These are phyloP conservation scores for Cylloceria caligata DNA, from an alignment of 2,888 invertebrate genomes.

Conservation along the genomic window DNA sequence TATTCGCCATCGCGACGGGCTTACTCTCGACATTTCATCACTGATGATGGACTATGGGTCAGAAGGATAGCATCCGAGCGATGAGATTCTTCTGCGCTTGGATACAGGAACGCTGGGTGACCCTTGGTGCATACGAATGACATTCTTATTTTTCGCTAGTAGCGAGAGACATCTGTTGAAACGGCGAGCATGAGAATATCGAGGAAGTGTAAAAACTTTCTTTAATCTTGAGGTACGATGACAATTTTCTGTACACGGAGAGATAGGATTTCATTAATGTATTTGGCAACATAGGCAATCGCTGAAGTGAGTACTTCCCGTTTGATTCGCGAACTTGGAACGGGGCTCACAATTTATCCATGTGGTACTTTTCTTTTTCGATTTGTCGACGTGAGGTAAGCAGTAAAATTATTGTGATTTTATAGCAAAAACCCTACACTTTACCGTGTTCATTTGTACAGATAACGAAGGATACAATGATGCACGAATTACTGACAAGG, in stretches of 20 bases:
- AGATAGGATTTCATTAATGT: neutral
- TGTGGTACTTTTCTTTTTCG: too few species aligned
- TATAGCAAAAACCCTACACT: too few species aligned
- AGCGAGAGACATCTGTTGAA: conserved; percentile 23
- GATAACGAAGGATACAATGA: too few species aligned
- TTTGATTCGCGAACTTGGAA: too few species aligned
- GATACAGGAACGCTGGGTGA: conserved; percentile 35
- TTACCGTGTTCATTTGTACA: too few species aligned
- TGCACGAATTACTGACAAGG: too few species aligned
- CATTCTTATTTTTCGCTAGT: conserved; percentile 55
- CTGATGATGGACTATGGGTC: conserved; percentile 57
- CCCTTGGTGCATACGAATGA: conserved; percentile 64
- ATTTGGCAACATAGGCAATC: too few species aligned
- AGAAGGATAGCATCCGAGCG: conserved; percentile 29
- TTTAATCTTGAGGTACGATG: neutral
- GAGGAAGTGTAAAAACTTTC: conserved; percentile 7
- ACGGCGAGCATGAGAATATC: conserved; percentile 54
- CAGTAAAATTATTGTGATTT: too few species aligned
- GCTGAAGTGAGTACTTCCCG: too few species aligned
- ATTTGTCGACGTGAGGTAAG: too few species aligned
- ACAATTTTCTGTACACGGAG: neutral
- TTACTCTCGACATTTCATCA: conserved; percentile 38
- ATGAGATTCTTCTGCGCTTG: conserved; percentile 33
- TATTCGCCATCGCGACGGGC: conserved; percentile 19
- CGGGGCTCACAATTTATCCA: too few species aligned